Evolutionary conservation across 2,888 invertebrate species (phyloP), one percentile per base, ranked within the genome.

Genomic region (Boloria selene): DNA sequence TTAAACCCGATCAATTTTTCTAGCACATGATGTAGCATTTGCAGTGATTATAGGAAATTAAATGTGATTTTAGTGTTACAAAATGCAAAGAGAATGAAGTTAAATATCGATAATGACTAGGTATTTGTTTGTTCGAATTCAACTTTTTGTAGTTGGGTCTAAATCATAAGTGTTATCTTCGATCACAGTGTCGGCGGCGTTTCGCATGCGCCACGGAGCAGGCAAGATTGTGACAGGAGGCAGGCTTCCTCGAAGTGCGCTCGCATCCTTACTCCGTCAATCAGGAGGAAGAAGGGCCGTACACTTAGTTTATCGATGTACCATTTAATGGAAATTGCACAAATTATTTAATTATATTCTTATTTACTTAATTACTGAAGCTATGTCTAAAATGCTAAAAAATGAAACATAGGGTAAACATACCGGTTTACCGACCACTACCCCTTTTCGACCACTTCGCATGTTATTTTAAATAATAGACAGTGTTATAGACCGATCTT

Each of bases 91-190:
- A 50, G 31, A 59, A 7, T 50, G 10, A 7, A 59, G 31, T 50
- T 10, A 59, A 47, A 49, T 60, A 42, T 38, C 31, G 31, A 53
- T 67, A 54, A 63, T 13, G 22, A 22, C 22, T 22, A 22, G 22
- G 22, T 61, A 67, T 70, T 67, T 63, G 47, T 67, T 70, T 82
- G 80, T 84, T 86, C 77, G 76, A 86, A 90, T 90, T 90, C 88
- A 90, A 90, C 88, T 90, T 90, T 87, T 87, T 85, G 86, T 83
- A 86, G 85, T 85, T 88, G 83, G 86, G 83, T 82, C 84, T 83
- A 84, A 86, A 87, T 89, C 88, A 90, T 88, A 90, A 82, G 80
- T 76, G 76, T 81, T 89, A 90, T 91, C 90, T 88, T 78, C 75
- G 81, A 88, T 88, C 89, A 80, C 78, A 79, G 82, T 84, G 87